phyloP scores from a whole-genome alignment of 2,888 invertebrate genomes.

The Choreutis nemorana region DNA sequence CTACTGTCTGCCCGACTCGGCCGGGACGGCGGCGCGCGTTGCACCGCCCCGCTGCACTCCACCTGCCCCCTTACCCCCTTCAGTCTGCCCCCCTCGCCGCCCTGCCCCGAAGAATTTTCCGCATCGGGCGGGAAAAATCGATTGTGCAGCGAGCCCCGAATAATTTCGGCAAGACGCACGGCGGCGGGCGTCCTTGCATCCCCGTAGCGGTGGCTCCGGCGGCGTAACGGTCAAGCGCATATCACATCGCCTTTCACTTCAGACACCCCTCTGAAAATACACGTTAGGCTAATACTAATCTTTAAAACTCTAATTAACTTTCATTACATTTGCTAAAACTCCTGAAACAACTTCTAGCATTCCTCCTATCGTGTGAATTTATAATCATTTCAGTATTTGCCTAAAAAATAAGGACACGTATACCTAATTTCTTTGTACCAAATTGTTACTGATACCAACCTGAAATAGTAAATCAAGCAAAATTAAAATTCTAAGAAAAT shows the following conservation, averaged over 20 bases:
- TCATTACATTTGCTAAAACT: background rate
- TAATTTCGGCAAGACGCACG: slow-evolving; percentile 67
- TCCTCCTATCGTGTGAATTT: too few relatives aligned
- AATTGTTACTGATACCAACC: slow-evolving; percentile 5
- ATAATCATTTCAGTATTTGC: too few relatives aligned
- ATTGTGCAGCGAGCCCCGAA: slow-evolving; percentile 66
- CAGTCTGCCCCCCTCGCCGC: slow-evolving; percentile 42
- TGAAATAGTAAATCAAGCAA: slow-evolving; percentile 24
- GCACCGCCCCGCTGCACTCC: slow-evolving; percentile 65
- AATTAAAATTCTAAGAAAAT: slow-evolving; percentile 45
- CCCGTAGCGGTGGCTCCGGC: slow-evolving; percentile 45
- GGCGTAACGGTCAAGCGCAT: slow-evolving; percentile 17
- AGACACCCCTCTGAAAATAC: background rate
- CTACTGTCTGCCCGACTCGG: slow-evolving; percentile 59
- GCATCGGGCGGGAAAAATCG: slow-evolving; percentile 68
- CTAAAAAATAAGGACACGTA: too few relatives aligned
- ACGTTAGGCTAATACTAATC: background rate
- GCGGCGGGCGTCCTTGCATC: slow-evolving; percentile 37
- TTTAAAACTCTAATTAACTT: background rate
- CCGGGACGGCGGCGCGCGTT: slow-evolving; percentile 58
- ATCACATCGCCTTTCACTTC: slow-evolving; percentile 28
- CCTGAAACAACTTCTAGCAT: background rate
- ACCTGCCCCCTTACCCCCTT: slow-evolving; percentile 56
- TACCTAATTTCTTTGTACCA: too few relatives aligned
- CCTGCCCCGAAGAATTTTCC: slow-evolving; percentile 65